phyloP scores from a whole-genome alignment of 2,113 vertebrate species.

The Arothron firmamentum region DNA sequence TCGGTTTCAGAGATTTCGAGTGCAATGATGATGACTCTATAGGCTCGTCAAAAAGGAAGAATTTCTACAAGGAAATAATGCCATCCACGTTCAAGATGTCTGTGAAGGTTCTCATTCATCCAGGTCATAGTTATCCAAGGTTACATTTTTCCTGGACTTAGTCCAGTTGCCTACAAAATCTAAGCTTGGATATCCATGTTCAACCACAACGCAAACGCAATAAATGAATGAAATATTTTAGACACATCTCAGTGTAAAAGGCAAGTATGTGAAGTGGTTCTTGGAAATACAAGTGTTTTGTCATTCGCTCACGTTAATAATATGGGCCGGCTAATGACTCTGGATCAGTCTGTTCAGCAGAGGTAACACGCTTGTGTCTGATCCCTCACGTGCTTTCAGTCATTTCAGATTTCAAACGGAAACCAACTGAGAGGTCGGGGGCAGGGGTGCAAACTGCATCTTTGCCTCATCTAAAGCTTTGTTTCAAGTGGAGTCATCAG shows the following conservation, averaged over 20 bases:
- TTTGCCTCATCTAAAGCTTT: constrained; percentile 42
- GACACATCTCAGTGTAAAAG: background rate
- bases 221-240: constrained; percentile 1
- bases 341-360: constrained; percentile 10
- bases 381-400: background rate
- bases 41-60: background rate
- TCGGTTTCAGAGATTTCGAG: too few relatives aligned
- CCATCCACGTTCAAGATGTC: background rate
- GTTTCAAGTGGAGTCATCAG: constrained; percentile 66
- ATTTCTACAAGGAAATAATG: constrained; percentile 2
- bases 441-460: too few relatives aligned
- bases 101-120: too few relatives aligned
- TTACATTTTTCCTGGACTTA: too few relatives aligned
- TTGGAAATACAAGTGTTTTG: constrained; percentile 3
- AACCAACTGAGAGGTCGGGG: constrained; percentile 7
- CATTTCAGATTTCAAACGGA: background rate
- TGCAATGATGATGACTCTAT: background rate
- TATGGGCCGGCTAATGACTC: constrained; percentile 5
- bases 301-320: background rate
- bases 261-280: constrained; percentile 16
- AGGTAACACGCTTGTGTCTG: background rate
- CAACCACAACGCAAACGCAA: too few relatives aligned
- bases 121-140: too few relatives aligned
- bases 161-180: too few relatives aligned
- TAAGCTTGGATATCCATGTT: too few relatives aligned